Base-by-base conservation (phyloP, 2,888 invertebrate species). In the Bombylius discolor region DNA sequence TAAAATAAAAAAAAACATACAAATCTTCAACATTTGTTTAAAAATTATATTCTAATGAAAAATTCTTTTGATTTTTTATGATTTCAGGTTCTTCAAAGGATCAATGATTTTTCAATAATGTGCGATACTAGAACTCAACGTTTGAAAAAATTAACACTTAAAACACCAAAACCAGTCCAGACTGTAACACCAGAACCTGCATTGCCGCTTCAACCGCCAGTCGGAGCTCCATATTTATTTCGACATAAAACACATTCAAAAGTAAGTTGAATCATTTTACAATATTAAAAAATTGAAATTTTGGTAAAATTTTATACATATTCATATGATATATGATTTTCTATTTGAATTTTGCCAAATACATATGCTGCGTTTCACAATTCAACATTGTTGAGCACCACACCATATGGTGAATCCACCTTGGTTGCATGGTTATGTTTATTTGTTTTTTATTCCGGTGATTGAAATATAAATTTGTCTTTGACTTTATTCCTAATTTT, bases 61-160 rank as follows among this genome's bases (percentile, higher is more conserved):
- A 44, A 44, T 44, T 44, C 11, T 13, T 44, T n/a, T 44, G 1
- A 44, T 44, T n/a, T n/a, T 44, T 44, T 12, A 13, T 44, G 5
- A 5, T 48, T 48, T 6, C 72, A 94, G 89, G 92, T 94, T 61
- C 78, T 93, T 50, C 90, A 94, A 78, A 80, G 94, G 64, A 91
- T 96, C 64, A 93, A 94, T 70, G 96, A 97, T 76, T 91, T 97
- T 4, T 89, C 88, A 69, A 76, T 87, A 66, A 93, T 95, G 93
- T 93, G 93, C 74, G 87, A 90, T 59, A 90, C 92, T 72, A 82
- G 91, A 64, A 79, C 87, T 52, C 79, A 82, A 48, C 80, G 81
- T 59, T 74, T 89, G 53, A 85, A 86, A 69, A 82, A 84, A 61
- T 79, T 89, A 57, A 79, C 85, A 14, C 76, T 82, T 34, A 83